Conservation (phyloP, 2,113 vertebrate species). For the Talpa occidentalis region DNA sequence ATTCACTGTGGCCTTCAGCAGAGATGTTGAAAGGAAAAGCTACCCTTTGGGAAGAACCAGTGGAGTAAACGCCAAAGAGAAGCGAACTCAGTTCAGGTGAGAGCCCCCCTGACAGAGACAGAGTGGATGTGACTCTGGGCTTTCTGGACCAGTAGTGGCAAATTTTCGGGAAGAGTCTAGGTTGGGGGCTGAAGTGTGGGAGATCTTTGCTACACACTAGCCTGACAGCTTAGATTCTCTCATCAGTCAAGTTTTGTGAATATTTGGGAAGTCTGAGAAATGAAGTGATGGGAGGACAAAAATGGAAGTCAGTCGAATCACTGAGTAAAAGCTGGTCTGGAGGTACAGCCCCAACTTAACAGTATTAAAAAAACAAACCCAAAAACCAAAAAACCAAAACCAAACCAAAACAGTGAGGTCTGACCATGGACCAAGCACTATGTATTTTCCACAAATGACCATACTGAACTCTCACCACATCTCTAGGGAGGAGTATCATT, state of each 20-base stretch:
- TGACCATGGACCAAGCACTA: background rate
- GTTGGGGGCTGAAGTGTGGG: background rate
- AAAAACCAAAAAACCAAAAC: too few species aligned
- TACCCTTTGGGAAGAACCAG: background rate
- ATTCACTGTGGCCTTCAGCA: background rate
- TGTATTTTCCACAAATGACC: background rate
- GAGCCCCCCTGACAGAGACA: background rate
- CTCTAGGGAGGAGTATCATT: background rate
- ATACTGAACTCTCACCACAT: background rate
- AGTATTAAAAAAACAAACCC: too few species aligned
- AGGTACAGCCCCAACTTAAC: background rate
- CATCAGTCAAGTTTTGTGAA: background rate
- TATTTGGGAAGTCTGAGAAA: background rate
- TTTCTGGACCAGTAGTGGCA: background rate
- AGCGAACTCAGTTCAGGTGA: background rate
- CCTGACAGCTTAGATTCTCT: background rate
- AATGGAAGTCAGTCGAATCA: background rate
- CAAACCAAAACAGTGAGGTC: background rate
- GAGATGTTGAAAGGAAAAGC: background rate
- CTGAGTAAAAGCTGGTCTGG: background rate
- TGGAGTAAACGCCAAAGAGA: background rate
- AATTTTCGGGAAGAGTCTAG: background rate
- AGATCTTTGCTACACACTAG: background rate
- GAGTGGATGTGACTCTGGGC: background rate
- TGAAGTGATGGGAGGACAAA: background rate